Base-by-base conservation (phyloP, 2,113 vertebrate genomes). In the Coreoperca whiteheadi region DNA sequence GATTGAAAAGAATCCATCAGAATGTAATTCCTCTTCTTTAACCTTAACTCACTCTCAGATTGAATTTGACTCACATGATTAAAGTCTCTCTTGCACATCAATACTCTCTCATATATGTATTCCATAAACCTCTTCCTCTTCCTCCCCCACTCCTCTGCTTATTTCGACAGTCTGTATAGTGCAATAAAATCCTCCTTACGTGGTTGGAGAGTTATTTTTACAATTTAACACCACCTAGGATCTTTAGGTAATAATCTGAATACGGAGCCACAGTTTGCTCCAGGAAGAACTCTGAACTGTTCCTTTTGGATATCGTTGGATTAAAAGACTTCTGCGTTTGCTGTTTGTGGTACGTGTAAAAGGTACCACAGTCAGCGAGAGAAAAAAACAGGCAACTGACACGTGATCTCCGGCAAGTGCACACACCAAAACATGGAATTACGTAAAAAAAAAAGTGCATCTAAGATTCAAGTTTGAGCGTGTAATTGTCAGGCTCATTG, bases 1-100 rank as follows among this genome's bases (percentile, higher is more conserved):
- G 69, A 86, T 88, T 66, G 72, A 74, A 85, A 78, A 56, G 75
- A 86, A 57, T 74, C 54, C 14, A 77, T 72, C 48, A 69, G 18
- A 77, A 73, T 82, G 39, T 64, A 70, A 82, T 73, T 83, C 39
- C 48, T 65, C n/a, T 60, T 51, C 46, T 70, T 67, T 4, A 76
- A 63, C 34, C 30, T 30, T 4, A 51, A 68, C 34, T 53, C 43
- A 14, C 23, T 39, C 60, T 57, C 66, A 53, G 25, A 43, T 74
- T 78, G 12, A 56, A 43, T 83, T 66, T 59, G 23, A 65, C 66
- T 79, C 28, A 15, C 41, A 56, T 79, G 71, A 83, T 82, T 85
- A 51, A 79, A 72, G 53, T 75, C 73, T 8, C n/a, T 63, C 14
- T 12, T 56, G 25, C 25, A 23, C 66, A 34, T 68, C 60, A 53